A percentile compares a stretch with the other conserved stretches of the same genome.
Evolutionary conservation across 2,113 vertebrate species (phyloP).

Genomic region (Columba janthina): DNA sequence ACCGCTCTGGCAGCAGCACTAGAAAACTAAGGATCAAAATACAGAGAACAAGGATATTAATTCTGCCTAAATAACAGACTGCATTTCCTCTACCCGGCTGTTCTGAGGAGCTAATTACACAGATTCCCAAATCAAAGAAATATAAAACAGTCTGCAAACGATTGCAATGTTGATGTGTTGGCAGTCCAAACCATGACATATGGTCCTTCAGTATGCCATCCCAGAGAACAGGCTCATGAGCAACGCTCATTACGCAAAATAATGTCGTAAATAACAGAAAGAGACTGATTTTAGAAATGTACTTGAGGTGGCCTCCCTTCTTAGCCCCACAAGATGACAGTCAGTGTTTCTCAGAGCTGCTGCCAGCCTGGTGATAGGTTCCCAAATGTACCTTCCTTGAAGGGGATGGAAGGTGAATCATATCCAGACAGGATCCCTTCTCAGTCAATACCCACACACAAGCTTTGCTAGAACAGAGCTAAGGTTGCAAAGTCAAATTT

Average conservation of each 20-base stretch:
- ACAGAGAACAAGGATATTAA: constrained; percentile 57
- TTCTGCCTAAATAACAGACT: constrained; percentile 67
- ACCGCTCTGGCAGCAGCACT: not conserved
- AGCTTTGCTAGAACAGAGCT: not conserved
- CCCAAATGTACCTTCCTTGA: not conserved
- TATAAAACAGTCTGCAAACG: constrained; percentile 62
- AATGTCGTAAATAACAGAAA: constrained; percentile 32
- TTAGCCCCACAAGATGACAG: constrained; percentile 6
- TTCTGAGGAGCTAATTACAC: constrained; percentile 63
- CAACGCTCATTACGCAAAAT: not conserved
- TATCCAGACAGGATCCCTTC: not conserved
- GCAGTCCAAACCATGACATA: constrained; percentile 65
- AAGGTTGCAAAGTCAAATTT: not conserved
- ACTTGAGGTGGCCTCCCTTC: constrained; percentile 7
- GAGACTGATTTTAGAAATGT: constrained; percentile 18
- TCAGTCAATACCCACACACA: not conserved
- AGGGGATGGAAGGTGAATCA: constrained; percentile 58
- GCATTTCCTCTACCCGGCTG: constrained; percentile 41
- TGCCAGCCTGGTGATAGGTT: not conserved
- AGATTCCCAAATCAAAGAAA: constrained; percentile 54
- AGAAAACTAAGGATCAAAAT: constrained; percentile 44
- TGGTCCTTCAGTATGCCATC: constrained; percentile 63
- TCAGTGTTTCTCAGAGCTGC: not conserved
- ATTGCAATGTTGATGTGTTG: constrained; percentile 63
- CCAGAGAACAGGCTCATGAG: constrained; percentile 33